Base-by-base conservation (phyloP, 2,797 vertebrate genomes). In the Coregonus ussuriensis region DNA sequence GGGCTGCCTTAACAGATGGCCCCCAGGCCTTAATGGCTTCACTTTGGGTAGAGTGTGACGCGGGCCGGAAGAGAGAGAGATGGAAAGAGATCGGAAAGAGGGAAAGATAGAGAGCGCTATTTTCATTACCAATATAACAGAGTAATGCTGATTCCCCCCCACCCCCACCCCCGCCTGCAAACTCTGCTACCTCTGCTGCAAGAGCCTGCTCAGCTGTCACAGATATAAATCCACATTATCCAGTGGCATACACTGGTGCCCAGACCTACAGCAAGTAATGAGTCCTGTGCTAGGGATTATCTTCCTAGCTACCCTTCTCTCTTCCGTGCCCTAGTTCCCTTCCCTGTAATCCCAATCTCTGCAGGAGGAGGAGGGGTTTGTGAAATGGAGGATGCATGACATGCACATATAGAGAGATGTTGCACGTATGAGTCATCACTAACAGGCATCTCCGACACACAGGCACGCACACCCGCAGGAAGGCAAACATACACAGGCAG, bases 151-250 rank as follows among this genome's bases (percentile, higher is more conserved):
- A 25, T 25, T 25, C 25, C 25, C 25, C 25, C 25, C 25, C 25
- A 25, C 25, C 25, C 25, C 25, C 25, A 25, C 25, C 25, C 25
- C 25, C 25, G 25, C 25, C 25, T 25, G 25, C 25, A 47, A 47
- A 47, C 76, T 67, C 16, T 59, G 76, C 59, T 74, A 6, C 41
- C 29, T 37, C 74, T 67, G 62, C 37, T 71, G 69, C 41, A 47
- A 71, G 69, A 59, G 71, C 35, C 68, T 21, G 31, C 72, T 79
- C 54, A 81, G 77, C 74, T 83, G 77, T 77, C 81, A 81, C 52
- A 81, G 77, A 81, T 67, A 53, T 74, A 72, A 81, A 73, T 72
- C 79, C 77, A 81, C 77, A 79, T 85, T 79, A 82, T 85, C 77
- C 81, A 81, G 74, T 71, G 73, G 77, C 81, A 81, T 73, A 81